Evolutionary conservation across 2,888 invertebrate species (phyloP).

Genomic region (Caenorhabditis angaria): DNA sequence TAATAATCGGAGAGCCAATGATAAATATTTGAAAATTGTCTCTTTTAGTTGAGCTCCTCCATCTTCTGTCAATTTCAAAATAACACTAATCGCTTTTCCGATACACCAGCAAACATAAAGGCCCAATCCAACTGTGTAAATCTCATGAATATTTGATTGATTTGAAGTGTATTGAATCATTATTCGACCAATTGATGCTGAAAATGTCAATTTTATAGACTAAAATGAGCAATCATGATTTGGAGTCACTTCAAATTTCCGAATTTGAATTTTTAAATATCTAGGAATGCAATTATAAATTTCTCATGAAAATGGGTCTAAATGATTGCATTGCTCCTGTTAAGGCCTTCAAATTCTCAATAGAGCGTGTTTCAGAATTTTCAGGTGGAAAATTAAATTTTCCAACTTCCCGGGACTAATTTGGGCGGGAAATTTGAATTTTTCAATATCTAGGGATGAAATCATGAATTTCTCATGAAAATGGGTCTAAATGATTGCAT

Average conservation of each 20-base stretch:
- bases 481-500: not conserved
- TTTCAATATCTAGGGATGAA: no score
- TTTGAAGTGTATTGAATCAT: constrained; percentile 43
- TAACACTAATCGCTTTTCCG: constrained; percentile 76
- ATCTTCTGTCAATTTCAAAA: constrained; percentile 22
- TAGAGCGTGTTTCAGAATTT: no score
- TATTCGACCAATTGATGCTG: constrained; percentile 80
- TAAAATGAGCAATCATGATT: not conserved
- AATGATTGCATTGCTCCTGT: not conserved
- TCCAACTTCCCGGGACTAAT: no score
- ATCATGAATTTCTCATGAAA: not conserved
- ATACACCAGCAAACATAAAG: constrained; percentile 93
- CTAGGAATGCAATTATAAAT: no score
- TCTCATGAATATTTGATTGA: constrained; percentile 83
- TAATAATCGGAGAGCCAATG: constrained; percentile 69
- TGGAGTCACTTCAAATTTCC: no score
- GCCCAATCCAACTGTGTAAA: constrained; percentile 82
- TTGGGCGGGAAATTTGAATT: no score
- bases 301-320: not conserved
- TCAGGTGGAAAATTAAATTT: no score
- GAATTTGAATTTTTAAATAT: no score
- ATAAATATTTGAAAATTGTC: constrained; percentile 2
- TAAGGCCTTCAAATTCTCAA: no score
- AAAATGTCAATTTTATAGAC: constrained; percentile 49
- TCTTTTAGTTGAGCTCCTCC: constrained; percentile 5